phyloP scores from a whole-genome alignment of 2,797 vertebrate species.

The Kryptolebias ocellatus region DNA sequence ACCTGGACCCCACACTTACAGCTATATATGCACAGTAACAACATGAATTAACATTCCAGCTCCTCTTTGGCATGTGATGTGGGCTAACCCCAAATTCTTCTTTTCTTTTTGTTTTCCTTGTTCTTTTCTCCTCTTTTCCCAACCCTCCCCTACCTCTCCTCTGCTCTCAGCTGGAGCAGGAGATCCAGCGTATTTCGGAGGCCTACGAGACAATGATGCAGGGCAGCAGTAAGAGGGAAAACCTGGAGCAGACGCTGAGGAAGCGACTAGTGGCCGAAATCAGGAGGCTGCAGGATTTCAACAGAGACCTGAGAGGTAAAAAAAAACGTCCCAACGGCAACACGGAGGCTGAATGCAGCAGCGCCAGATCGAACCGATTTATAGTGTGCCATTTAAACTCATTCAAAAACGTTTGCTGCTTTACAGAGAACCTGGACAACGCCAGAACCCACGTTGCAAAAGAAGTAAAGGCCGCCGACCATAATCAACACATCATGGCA shows the following conservation, averaged over 20 bases:
- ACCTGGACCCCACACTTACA: conserved; percentile 12
- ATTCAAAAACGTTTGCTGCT: conserved; percentile 28
- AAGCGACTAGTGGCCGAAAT: conserved; percentile 91
- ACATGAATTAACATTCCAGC: conserved; percentile 62
- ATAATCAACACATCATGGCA: conserved; percentile 90
- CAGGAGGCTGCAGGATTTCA: conserved; percentile 94
- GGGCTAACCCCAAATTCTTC: conserved; percentile 63
- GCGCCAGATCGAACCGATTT: background rate
- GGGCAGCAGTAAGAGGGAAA: conserved; percentile 92
- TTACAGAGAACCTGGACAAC: conserved; percentile 91
- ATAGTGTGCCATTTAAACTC: background rate
- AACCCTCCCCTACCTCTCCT: conserved; percentile 1
- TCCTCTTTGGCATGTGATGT: conserved; percentile 54
- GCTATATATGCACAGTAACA: conserved; percentile 53
- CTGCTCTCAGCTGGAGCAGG: conserved; percentile 89
- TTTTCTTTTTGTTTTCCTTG: conserved; percentile 24
- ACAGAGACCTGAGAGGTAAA: conserved; percentile 91
- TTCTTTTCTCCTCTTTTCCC: conserved; percentile 13
- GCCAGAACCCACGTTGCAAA: conserved; percentile 90
- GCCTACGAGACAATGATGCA: conserved; percentile 94
- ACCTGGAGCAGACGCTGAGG: conserved; percentile 92
- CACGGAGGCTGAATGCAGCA: background rate
- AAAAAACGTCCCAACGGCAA: background rate
- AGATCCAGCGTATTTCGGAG: conserved; percentile 95
- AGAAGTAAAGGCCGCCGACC: conserved; percentile 89